phyloP scores from a whole-genome alignment of 1,140 invertebrate species.

The Dermatophagoides farinae region DNA sequence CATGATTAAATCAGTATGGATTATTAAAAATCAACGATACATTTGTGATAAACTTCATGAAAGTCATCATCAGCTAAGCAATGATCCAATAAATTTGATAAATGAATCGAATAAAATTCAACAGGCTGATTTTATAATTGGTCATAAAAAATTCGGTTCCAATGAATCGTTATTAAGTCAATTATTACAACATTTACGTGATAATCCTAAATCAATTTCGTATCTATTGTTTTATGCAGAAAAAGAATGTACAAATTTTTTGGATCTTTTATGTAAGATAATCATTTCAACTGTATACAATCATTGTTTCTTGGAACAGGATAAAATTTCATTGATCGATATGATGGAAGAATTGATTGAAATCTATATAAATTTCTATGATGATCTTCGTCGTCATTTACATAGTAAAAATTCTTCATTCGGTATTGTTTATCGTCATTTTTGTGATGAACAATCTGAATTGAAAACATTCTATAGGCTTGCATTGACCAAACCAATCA shows the following conservation, averaged over 20 bases:
- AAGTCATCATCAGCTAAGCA: too few species aligned
- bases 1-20: neutral
- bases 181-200: conserved; percentile 50
- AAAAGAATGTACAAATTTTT: conserved; percentile 18
- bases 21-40: conserved; percentile 4
- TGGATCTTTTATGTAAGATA: conserved; percentile 38
- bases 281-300: conserved; percentile 63
- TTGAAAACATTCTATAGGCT: conserved; percentile 79
- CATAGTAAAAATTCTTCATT: conserved; percentile 69
- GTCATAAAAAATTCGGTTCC: conserved; percentile 60
- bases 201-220: conserved; percentile 56
- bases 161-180: conserved; percentile 57
- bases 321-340: conserved; percentile 53
- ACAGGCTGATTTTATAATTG: conserved; percentile 60
- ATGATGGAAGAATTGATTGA: conserved; percentile 59
- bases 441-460: conserved; percentile 72
- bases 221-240: conserved; percentile 58
- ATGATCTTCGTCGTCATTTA: conserved; percentile 60
- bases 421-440: conserved; percentile 62
- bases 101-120: conserved; percentile 39
- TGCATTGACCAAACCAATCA: conserved; percentile 69
- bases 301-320: conserved; percentile 53
- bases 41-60: neutral
- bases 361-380: conserved; percentile 52
- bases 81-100: neutral